A percentile compares a stretch with the other conserved stretches of the same genome.
Evolutionary conservation across 2,113 vertebrate species (phyloP).

Genomic region (Mus pahari): DNA sequence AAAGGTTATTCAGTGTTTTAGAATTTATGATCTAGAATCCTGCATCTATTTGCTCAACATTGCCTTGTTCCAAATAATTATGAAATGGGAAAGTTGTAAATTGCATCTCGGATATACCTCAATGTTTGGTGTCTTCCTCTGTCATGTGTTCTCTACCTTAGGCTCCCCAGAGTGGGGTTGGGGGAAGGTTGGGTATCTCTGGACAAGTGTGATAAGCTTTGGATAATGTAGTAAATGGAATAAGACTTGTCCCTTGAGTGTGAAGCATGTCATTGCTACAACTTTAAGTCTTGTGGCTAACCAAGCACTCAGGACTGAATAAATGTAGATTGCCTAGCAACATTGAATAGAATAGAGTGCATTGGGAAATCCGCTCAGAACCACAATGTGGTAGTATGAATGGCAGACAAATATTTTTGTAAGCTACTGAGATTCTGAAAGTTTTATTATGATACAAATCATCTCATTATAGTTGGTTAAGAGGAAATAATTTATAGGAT

Average conservation of each 20-base stretch:
- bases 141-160: neutral
- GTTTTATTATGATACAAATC: neutral
- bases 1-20: neutral
- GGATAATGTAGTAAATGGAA: neutral
- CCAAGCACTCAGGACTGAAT: fast-evolving
- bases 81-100: neutral
- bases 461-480: neutral
- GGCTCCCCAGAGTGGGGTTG: neutral
- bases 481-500: neutral
- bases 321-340: neutral
- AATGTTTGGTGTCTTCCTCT: neutral
- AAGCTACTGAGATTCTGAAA: neutral
- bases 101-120: fast-evolving
- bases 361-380: neutral
- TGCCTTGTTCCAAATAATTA: neutral
- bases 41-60: neutral
- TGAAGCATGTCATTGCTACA: neutral
- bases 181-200: neutral
- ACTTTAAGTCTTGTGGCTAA: neutral
- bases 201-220: neutral
- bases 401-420: neutral
- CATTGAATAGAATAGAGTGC: neutral
- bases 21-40: conserved; percentile 2
- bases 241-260: neutral
- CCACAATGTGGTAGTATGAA: neutral